Conservation (phyloP, 2,113 vertebrate species). For the Dunckerocampus dactyliophorus region DNA sequence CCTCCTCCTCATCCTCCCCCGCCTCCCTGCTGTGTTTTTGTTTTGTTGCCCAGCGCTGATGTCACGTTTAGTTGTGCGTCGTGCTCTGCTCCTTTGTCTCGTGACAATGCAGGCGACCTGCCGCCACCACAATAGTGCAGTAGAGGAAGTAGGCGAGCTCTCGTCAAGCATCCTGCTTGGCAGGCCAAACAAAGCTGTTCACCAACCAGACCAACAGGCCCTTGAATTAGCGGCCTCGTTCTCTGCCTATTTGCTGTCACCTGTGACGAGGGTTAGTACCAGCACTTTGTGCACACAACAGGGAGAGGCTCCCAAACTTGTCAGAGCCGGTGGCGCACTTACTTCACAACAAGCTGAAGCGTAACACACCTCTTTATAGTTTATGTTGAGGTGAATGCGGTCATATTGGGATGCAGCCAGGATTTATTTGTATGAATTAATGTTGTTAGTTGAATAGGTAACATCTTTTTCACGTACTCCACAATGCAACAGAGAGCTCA, state of each 20-base stretch:
- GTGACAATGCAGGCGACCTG: constrained; percentile 61
- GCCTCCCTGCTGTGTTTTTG: constrained; percentile 68
- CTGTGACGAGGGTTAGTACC: constrained; percentile 33
- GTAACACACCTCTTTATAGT: not conserved
- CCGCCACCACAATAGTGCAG: constrained; percentile 50
- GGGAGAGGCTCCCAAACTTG: constrained; percentile 33
- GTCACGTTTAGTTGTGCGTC: constrained; percentile 66
- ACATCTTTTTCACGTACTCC: no score
- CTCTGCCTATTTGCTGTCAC: constrained; percentile 38
- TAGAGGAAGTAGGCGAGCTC: constrained; percentile 15
- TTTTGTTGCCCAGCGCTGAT: constrained; percentile 61
- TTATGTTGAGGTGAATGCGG: not conserved
- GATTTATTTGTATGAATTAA: no score
- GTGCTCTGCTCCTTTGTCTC: constrained; percentile 62
- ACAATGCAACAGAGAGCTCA: no score
- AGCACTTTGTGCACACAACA: constrained; percentile 14
- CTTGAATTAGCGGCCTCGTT: constrained; percentile 6
- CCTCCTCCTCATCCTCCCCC: constrained; percentile 32
- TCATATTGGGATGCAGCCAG: no score
- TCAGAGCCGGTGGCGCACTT: constrained; percentile 7
- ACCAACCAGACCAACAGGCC: constrained; percentile 17
- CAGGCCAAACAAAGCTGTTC: constrained; percentile 13
- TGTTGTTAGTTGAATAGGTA: no score
- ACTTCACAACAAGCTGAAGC: constrained; percentile 1
- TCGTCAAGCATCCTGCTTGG: constrained; percentile 4